Conservation (phyloP, 2,797 vertebrate species). For the Aplochiton taeniatus region DNA sequence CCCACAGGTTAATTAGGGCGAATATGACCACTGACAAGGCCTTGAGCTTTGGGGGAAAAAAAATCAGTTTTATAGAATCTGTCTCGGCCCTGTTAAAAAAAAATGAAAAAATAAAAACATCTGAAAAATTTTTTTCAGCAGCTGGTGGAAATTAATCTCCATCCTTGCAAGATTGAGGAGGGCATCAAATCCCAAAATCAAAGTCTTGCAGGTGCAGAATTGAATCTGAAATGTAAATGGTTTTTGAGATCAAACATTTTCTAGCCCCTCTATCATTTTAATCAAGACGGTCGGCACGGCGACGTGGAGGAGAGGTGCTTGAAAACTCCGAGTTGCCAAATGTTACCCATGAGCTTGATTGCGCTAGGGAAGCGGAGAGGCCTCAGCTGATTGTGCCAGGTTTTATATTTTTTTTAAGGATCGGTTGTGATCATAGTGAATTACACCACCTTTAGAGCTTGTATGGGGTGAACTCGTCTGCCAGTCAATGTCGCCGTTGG, state of each 20-base stretch:
- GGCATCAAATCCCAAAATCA: conserved; percentile 58
- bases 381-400: conserved; percentile 38
- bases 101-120: conserved; percentile 23
- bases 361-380: conserved; percentile 14
- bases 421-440: conserved; percentile 18
- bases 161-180: conserved; percentile 40
- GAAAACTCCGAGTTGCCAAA: conserved; percentile 64
- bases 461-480: background rate
- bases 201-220: conserved; percentile 72
- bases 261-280: conserved; percentile 70
- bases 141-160: conserved; percentile 61
- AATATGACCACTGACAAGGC: conserved; percentile 17
- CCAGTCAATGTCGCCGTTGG: conserved; percentile 22
- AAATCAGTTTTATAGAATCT: conserved; percentile 25
- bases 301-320: conserved; percentile 60
- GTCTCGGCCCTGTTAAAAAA: conserved; percentile 39
- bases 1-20: conserved; percentile 17
- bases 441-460: conserved; percentile 1
- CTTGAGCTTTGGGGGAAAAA: conserved; percentile 14
- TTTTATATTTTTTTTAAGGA: conserved; percentile 18
- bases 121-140: conserved; percentile 55
- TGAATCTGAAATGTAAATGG: conserved; percentile 73
- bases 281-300: conserved; percentile 67
- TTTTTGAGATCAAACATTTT: conserved; percentile 73
- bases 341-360: conserved; percentile 69